Conservation (phyloP, 2,113 vertebrate genomes). For the Rutilus rutilus region DNA sequence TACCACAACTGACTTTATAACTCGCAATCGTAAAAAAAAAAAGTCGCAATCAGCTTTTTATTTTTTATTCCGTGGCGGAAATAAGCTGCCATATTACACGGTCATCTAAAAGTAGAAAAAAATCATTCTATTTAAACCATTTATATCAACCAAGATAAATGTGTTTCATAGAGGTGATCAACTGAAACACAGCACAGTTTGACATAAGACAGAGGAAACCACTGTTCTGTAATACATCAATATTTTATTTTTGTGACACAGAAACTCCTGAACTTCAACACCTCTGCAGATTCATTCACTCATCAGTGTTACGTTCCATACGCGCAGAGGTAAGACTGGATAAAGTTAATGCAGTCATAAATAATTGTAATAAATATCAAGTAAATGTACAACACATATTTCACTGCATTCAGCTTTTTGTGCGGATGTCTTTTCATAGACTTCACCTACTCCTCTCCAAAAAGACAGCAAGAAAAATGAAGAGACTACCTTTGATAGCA, state of each 20-base stretch:
- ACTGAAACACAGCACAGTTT: too few species aligned
- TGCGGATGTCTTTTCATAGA: slow-evolving; percentile 71
- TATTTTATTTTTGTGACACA: slow-evolving; percentile 82
- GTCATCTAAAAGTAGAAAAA: too few species aligned
- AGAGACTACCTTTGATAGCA: slow-evolving; percentile 72
- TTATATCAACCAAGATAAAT: too few species aligned
- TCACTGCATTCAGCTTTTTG: slow-evolving; percentile 75
- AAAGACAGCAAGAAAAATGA: slow-evolving; percentile 62
- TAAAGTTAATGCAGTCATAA: slow-evolving; percentile 96
- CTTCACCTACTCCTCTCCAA: slow-evolving; percentile 56
- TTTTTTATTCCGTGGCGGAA: too few species aligned
- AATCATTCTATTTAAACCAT: too few species aligned
- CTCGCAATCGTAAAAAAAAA: too few species aligned
- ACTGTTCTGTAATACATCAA: slow-evolving; percentile 69
- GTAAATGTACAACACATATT: slow-evolving; percentile 89
- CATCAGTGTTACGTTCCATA: slow-evolving; percentile 82
- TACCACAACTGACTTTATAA: too few species aligned
- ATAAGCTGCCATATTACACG: too few species aligned
- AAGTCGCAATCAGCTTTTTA: too few species aligned
- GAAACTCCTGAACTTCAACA: slow-evolving; percentile 70
- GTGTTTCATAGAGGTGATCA: too few species aligned
- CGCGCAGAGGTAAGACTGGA: slow-evolving; percentile 85
- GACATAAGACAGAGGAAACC: background rate
- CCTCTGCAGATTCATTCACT: slow-evolving; percentile 84
- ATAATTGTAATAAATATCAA: slow-evolving; percentile 99